Evolutionary conservation across 2,113 vertebrate species (phyloP).

Genomic region (Anarrhichthys ocellatus): DNA sequence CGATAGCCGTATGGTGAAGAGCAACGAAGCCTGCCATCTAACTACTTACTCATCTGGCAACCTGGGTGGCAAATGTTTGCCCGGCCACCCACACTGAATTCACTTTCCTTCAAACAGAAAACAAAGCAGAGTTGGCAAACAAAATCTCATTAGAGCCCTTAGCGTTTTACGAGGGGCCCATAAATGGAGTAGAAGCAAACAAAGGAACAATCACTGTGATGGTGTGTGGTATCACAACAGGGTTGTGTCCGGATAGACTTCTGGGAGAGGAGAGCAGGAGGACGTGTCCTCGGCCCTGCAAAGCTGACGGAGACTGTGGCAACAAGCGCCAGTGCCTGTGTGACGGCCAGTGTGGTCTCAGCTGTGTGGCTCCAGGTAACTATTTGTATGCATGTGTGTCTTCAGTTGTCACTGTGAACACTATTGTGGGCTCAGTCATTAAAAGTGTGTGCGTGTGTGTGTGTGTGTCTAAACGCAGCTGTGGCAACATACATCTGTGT

Average conservation of each 20-base stretch:
- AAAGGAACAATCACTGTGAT: constrained; percentile 29
- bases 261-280: constrained; percentile 76
- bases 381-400: constrained; percentile 53
- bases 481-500: constrained; percentile 47
- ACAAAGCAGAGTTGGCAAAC: constrained; percentile 49
- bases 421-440: constrained; percentile 44
- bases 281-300: constrained; percentile 82
- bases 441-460: constrained; percentile 32
- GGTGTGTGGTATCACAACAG: constrained; percentile 59
- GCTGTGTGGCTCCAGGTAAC: constrained; percentile 86
- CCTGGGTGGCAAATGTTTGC: constrained; percentile 59
- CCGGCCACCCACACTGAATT: constrained; percentile 57
- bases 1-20: constrained; percentile 36
- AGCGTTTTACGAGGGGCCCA: constrained; percentile 25
- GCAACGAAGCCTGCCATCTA: constrained; percentile 34
- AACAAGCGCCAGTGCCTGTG: constrained; percentile 84
- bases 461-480: constrained; percentile 38
- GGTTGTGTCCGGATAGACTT: constrained; percentile 79
- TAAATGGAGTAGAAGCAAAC: constrained; percentile 50
- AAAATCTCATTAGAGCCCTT: constrained; percentile 28
- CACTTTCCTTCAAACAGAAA: constrained; percentile 31
- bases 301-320: constrained; percentile 78
- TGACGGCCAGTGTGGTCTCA: constrained; percentile 87
- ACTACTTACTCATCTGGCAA: constrained; percentile 39
- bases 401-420: constrained; percentile 39